Base-by-base conservation (phyloP, 2,797 vertebrate genomes). In the Ambastaia sidthimunki region DNA sequence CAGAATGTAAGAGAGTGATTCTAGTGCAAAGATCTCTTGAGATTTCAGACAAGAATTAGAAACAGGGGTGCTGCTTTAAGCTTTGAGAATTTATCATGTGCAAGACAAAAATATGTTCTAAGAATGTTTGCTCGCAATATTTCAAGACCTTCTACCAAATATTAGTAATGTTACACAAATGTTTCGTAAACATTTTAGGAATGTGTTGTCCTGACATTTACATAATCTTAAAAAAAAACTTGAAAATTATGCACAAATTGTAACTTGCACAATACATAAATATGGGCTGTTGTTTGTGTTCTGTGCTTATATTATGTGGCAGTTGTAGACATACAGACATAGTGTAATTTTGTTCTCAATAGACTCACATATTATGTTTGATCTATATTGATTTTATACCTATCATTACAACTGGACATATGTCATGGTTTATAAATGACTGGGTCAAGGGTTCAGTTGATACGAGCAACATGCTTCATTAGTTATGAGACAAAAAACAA, bases 321-420 rank as follows among this genome's bases (percentile, higher is more conserved):
- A 44, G 41, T 44, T 10, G 10, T 44, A 10, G 41, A 44, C 41
- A 44, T 44, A 44, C 41, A 44, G 4, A 60, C 11, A 12, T 16
- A 16, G 28, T 41, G n/a, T 60, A 9, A 47, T 4, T 37, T 28
- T 41, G 5, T 50, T 62, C 10, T 44, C 41, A 11, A n/a, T 28
- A 12, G 16, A 4, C 19, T 18, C 28, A 23, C 63, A 37, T 77
- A 0, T 7, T 71, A 16, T 12, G 41, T 74, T 54, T 74, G 74
- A 47, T 47, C 65, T 23, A 9, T 82, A 82, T 82, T 78, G 81
- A 82, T 78, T 85, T 78, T 50, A 31, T 41, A 67, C 78, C 66
- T 67, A 62, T 82, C 76, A 80, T 71, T 79, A 71, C 37, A 70
- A 54, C 6, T 52, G 37, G 62, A 80, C 60, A 54, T 54, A 60